phyloP scores from a whole-genome alignment of 2,113 vertebrate genomes.

The Chloropsis hardwickii region DNA sequence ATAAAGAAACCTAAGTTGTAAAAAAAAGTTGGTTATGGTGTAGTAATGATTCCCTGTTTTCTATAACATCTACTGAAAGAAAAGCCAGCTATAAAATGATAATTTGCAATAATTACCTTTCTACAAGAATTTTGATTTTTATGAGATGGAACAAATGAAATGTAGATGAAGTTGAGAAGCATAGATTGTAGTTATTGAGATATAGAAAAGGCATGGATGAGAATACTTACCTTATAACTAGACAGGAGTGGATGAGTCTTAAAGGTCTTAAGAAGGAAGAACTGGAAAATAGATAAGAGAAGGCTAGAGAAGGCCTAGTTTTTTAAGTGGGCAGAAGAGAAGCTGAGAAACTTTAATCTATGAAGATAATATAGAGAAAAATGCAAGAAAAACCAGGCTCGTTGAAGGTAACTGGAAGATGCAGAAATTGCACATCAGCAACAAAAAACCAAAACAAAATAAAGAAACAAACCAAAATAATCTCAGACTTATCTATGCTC shows the following conservation, averaged over 20 bases:
- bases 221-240: not conserved
- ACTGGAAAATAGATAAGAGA: not conserved
- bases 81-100: not conserved
- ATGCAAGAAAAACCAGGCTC: not conserved
- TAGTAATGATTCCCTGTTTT: not conserved
- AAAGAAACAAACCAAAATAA: not conserved
- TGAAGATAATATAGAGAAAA: not conserved
- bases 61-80: not conserved
- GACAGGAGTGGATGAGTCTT: not conserved
- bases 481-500: not conserved
- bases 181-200: not conserved
- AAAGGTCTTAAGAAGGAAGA: not conserved
- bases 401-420: not conserved
- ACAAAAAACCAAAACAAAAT: not conserved
- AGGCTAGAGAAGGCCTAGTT: not conserved
- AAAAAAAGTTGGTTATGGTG: not conserved
- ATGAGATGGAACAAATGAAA: not conserved
- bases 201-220: not conserved
- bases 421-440: not conserved
- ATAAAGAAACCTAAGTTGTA: not conserved
- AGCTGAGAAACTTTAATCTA: not conserved
- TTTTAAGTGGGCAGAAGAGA: not conserved
- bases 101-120: not conserved
- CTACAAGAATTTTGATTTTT: not conserved
- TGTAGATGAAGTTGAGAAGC: not conserved